A percentile compares a stretch with the other conserved stretches of the same genome.
These are phyloP conservation scores for Melanostoma scalare DNA, from an alignment of 2,888 invertebrate genomes.

Conservation along the genomic window DNA sequence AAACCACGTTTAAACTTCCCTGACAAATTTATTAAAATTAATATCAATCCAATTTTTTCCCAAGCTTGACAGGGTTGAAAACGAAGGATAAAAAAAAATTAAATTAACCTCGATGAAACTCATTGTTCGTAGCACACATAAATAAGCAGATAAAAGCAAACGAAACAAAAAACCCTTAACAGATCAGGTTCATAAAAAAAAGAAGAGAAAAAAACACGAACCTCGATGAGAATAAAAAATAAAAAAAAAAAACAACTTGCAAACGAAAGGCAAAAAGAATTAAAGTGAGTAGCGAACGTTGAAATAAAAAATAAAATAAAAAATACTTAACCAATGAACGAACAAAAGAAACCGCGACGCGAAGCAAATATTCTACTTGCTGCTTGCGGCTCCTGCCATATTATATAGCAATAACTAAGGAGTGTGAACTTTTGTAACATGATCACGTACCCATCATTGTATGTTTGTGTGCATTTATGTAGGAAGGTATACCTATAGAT, in stretches of 20 bases:
- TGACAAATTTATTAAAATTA: constrained; percentile 6
- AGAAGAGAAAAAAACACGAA: constrained; percentile 30
- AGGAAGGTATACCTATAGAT: neutral
- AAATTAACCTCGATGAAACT: constrained; percentile 35
- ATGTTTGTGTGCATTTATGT: constrained; percentile 24
- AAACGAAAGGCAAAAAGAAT: constrained; percentile 51
- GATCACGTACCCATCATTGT: constrained; percentile 61
- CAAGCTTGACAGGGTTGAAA: constrained; percentile 20
- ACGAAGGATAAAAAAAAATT: constrained; percentile 6
- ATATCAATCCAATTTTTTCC: constrained; percentile 23
- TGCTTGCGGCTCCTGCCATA: constrained; percentile 20
- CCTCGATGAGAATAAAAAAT: constrained; percentile 50
- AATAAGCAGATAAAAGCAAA: constrained; percentile 14
- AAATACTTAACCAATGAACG: constrained; percentile 28
- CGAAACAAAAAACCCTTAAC: constrained; percentile 29
- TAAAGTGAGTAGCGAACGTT: constrained; percentile 49
- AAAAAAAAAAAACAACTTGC: constrained; percentile 30
- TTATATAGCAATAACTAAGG: constrained; percentile 63
- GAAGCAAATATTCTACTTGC: constrained; percentile 57
- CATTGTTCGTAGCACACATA: constrained; percentile 32
- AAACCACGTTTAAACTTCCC: too few relatives aligned
- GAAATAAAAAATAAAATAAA: constrained; percentile 35
- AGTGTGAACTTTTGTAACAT: constrained; percentile 73
- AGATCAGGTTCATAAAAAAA: constrained; percentile 51
- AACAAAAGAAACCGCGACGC: constrained; percentile 71